Evolutionary conservation across 1,140 invertebrate species (phyloP), one percentile per base, ranked within the genome.

Genomic region (Sycophila sp.): DNA sequence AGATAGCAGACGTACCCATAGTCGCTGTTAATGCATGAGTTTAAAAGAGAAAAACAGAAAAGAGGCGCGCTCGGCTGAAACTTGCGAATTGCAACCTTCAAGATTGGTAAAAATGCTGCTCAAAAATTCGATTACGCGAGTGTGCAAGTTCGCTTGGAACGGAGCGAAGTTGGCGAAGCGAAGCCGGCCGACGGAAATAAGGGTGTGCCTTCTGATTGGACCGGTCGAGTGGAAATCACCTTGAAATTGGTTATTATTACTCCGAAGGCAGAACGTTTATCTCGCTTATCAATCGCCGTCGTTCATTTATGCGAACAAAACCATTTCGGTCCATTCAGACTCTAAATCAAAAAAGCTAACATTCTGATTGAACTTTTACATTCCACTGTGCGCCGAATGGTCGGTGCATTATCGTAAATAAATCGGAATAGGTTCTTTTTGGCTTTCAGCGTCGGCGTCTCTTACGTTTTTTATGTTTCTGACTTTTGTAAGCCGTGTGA

Each of bases 161-260:
- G 56, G 26, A 17, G 19, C 17, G 53, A 63, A 26, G 38, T 60
- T 69, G 47, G 51, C 47, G 73, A 73, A 53, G 40, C 22, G 22
- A 30, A 13, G 28, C 22, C 40, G 53, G 17, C 59, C 19, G 64
- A 51, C 79, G 83, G 81, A 84, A 85, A 84, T 81, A 78, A 79
- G 78, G 76, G 78, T 79, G 83, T 77, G 80, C 77, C 78, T 84
- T 83, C 78, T 84, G 83, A 85, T 85, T 85, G 82, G 80, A 76
- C 76, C 78, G 79, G 75, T 73, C 73, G 66, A 73, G 80, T 82
- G 83, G 81, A 84, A 85, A 85, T 85, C 81, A 77, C 78, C 77
- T 79, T 77, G 83, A 85, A 80, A 85, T 85, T 85, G 84, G 83
- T 85, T 85, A 85, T 85, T 85, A 85, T 85, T 85, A 85, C 78